These are phyloP conservation scores for Andrena camellia DNA, from an alignment of 2,888 invertebrate genomes.

Conservation along the genomic window DNA sequence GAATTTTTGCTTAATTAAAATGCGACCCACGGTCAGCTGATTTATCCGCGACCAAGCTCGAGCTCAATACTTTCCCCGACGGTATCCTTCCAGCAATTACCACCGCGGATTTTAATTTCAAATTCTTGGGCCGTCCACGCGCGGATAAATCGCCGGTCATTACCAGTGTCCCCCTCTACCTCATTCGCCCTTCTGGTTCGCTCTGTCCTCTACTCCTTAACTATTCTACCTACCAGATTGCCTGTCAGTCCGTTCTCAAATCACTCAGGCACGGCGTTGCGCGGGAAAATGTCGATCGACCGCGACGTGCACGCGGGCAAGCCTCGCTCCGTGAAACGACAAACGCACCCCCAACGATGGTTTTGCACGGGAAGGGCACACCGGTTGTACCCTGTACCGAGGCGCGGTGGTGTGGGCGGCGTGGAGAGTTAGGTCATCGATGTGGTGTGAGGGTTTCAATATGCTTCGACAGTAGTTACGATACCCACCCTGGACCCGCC, in stretches of 20 bases:
- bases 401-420: conserved; percentile 52
- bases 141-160: conserved; percentile 52
- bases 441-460: conserved; percentile 78
- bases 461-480: conserved; percentile 81
- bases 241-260: conserved; percentile 78
- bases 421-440: conserved; percentile 67
- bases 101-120: conserved; percentile 41
- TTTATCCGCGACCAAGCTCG: neutral
- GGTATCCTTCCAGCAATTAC: conserved; percentile 24
- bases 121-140: conserved; percentile 35
- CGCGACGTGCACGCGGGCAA: conserved; percentile 66
- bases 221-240: conserved; percentile 70
- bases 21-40: conserved; percentile 24
- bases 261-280: conserved; percentile 58
- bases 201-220: conserved; percentile 22
- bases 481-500: conserved; percentile 75
- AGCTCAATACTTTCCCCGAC: neutral
- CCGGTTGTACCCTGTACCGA: conserved; percentile 53
- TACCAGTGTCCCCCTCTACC: conserved; percentile 22
- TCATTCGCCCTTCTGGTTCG: conserved; percentile 9
- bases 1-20: conserved; percentile 8
- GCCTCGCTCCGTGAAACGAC: conserved; percentile 77
- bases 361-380: conserved; percentile 72
- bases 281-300: conserved; percentile 71
- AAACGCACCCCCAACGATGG: conserved; percentile 76